These are phyloP conservation scores for Xiphophorus birchmanni DNA, from an alignment of 2,797 vertebrate species.

Conservation along the genomic window DNA sequence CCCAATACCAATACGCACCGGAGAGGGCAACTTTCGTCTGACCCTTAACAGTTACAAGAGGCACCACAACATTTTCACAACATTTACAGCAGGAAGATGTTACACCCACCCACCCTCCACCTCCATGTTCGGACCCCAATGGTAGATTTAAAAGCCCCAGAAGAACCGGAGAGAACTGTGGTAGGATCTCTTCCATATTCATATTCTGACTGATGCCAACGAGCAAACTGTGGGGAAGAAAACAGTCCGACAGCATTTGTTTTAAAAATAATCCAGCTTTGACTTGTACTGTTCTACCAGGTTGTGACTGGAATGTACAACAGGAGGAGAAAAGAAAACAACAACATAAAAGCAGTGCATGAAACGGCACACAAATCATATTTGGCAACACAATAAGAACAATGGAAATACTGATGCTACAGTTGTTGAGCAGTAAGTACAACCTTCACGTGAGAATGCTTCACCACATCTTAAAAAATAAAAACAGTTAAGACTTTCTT, in stretches of 20 bases:
- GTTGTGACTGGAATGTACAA: constrained; percentile 77
- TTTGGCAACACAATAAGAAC: constrained; percentile 82
- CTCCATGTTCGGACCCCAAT: constrained; percentile 31
- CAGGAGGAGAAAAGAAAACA: constrained; percentile 53
- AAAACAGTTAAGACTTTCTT: constrained; percentile 73
- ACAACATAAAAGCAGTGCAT: constrained; percentile 69
- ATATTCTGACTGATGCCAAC: constrained; percentile 63
- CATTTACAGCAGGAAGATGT: constrained; percentile 80
- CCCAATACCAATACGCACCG: constrained; percentile 57
- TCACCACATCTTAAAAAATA: constrained; percentile 67
- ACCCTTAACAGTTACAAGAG: constrained; percentile 75
- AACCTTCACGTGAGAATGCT: constrained; percentile 80
- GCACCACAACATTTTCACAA: constrained; percentile 83
- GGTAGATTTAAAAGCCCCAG: constrained; percentile 54
- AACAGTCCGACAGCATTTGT: constrained; percentile 51
- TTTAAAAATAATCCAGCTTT: constrained; percentile 56
- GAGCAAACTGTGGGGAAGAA: constrained; percentile 56
- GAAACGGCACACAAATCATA: constrained; percentile 73
- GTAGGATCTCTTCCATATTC: constrained; percentile 71
- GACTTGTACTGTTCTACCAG: constrained; percentile 69
- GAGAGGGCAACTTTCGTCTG: constrained; percentile 57
- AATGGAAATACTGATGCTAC: constrained; percentile 84
- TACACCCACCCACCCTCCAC: constrained; percentile 12
- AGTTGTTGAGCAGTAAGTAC: constrained; percentile 75
- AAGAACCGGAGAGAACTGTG: constrained; percentile 57